Evolutionary conservation across 2,113 vertebrate species (phyloP).

Genomic region (Cichladusa arquata): DNA sequence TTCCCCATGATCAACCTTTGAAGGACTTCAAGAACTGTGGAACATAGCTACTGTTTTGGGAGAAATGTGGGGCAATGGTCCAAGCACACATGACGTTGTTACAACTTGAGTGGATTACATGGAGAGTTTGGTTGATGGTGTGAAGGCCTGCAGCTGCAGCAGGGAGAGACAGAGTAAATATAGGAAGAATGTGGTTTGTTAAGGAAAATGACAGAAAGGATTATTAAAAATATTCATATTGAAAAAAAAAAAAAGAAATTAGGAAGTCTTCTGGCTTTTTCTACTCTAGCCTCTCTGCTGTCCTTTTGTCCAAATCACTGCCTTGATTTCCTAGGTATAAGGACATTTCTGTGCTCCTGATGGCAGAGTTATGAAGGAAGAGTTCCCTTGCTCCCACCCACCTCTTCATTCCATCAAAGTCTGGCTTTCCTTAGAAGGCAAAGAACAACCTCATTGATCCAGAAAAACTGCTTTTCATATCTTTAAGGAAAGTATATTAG

Average conservation of each 20-base stretch:
- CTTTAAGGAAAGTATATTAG: background rate
- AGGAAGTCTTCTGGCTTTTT: background rate
- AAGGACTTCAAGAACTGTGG: background rate
- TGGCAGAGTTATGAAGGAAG: background rate
- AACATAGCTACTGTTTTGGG: background rate
- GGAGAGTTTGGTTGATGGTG: background rate
- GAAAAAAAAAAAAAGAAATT: background rate
- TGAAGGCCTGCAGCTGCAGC: background rate
- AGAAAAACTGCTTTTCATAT: background rate
- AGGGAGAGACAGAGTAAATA: background rate
- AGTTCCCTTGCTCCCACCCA: background rate
- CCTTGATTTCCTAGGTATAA: background rate
- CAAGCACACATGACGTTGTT: background rate
- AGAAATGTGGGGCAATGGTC: background rate
- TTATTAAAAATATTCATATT: background rate
- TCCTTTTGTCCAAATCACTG: background rate
- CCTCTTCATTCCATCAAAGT: background rate
- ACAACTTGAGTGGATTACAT: fast-evolving
- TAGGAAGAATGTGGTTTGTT: background rate
- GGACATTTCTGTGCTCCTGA: background rate
- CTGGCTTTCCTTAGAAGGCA: background rate
- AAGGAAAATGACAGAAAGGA: background rate
- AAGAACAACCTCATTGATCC: background rate
- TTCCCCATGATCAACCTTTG: background rate
- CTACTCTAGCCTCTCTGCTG: background rate